Evolutionary conservation across 2,888 invertebrate genomes (phyloP), one percentile per base, ranked within the genome.

Genomic region (Criorhina ranunculi): DNA sequence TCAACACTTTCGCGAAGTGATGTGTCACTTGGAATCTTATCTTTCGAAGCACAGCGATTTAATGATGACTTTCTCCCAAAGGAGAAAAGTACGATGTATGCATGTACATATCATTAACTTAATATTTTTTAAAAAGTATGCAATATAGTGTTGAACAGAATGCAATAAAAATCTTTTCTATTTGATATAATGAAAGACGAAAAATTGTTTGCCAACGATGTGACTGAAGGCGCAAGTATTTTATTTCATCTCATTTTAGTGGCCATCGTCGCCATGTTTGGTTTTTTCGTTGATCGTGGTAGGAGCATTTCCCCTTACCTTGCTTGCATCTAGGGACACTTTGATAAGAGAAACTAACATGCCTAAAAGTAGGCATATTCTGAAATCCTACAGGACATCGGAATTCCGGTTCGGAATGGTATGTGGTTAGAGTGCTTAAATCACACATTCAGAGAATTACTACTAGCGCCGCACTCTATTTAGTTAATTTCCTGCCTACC

Each of bases 251-350:
- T 5, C 12, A 31, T 17, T 24, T 46, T 37, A 1, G 5, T 46
- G n/a, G 0, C 5, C 46, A 11, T 40, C 7, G n/a, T 3, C 64
- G 75, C 75, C 75, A 75, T 75, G 44, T 66, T 75, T 24, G 11
- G n/a, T 42, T 53, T 6, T 42, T 2, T 57, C 2, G 11, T 19
- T n/a, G 5, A 3, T 15, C 2, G 24, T n/a, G 17, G 40, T 17
- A 24, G 7, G 2, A 24, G 24, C 24, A 24, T 24, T 15, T 33
- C 59, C 17, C 49, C 29, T 44, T 17, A 4, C 40, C 17, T 81
- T 81, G 81, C 81, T 64, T 6, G 81, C 64, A 82, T 77, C 51
- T 72, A 82, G 81, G 81, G 44, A 81, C 17, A 37, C 1, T 3
- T 4, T 8, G 3, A 15, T 1, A 1, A 8, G 12, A 8, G 17